A percentile compares a stretch with the other conserved stretches of the same genome.
phyloP scores from a whole-genome alignment of 2,888 invertebrate genomes.

The Elmis aenea region DNA sequence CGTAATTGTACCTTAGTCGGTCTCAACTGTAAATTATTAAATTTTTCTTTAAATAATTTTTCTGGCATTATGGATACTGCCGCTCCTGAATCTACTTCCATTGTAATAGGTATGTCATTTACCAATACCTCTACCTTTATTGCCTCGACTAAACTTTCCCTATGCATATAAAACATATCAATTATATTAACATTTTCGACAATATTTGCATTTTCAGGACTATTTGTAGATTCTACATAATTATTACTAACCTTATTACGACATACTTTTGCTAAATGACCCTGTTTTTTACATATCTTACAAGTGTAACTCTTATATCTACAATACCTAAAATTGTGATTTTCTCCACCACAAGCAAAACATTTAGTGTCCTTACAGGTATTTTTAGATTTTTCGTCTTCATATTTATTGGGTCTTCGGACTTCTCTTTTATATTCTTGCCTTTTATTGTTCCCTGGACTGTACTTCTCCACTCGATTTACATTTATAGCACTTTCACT shows the following conservation, averaged over 20 bases:
- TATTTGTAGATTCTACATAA: no score
- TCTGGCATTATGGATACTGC: conserved; percentile 4
- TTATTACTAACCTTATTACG: conserved; percentile 6
- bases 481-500: background rate
- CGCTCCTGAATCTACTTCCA: conserved; percentile 8
- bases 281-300: conserved; percentile 7
- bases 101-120: conserved; percentile 2
- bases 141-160: conserved; percentile 3
- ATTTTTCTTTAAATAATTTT: conserved; percentile 3
- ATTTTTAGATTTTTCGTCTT: no score
- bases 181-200: no score
- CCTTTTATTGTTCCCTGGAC: no score
- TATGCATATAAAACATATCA: no score
- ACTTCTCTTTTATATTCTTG: background rate
- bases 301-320: conserved; percentile 8
- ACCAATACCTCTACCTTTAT: conserved; percentile 2
- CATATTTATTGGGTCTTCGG: no score
- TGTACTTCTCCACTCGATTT: background rate
- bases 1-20: conserved; percentile 5
- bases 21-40: conserved; percentile 2
- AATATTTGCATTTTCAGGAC: no score
- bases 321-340: conserved; percentile 9
- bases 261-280: conserved; percentile 12
- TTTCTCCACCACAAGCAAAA: conserved; percentile 8
- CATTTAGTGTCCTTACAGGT: conserved; percentile 1